Evolutionary conservation across 2,888 invertebrate species (phyloP).

Genomic region (Hyposoter didymator): DNA sequence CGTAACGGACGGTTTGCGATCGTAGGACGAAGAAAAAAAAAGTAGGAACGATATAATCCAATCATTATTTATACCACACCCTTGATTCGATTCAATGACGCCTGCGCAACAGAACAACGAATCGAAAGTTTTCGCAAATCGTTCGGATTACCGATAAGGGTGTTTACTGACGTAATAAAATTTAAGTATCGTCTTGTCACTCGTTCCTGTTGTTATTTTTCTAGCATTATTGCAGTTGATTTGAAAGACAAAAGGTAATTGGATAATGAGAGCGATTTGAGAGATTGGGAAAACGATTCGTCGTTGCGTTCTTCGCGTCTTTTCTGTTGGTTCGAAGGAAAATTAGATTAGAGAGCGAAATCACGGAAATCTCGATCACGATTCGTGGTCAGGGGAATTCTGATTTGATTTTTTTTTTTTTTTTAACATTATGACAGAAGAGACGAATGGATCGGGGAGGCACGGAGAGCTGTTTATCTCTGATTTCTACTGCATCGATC

Average conservation of each 20-base stretch:
- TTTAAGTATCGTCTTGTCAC: background rate
- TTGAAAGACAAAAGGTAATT: constrained; percentile 53
- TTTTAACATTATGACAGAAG: background rate
- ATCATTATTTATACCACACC: constrained; percentile 16
- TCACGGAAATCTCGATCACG: constrained; percentile 27
- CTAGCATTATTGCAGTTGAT: constrained; percentile 3
- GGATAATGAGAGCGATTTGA: constrained; percentile 53
- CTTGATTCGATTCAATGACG: constrained; percentile 3
- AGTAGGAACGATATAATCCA: constrained; percentile 8
- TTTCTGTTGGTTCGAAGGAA: background rate
- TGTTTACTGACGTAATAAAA: constrained; percentile 10
- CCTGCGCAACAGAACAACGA: background rate
- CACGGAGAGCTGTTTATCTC: constrained; percentile 4
- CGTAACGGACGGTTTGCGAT: constrained; percentile 28
- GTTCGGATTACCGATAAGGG: constrained; percentile 36
- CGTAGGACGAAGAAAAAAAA: background rate
- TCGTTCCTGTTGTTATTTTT: background rate
- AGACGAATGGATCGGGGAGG: background rate
- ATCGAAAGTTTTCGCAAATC: constrained; percentile 49
- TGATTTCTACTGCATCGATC: constrained; percentile 11
- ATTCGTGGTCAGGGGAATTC: constrained; percentile 34
- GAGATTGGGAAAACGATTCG: constrained; percentile 37
- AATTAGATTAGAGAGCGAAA: constrained; percentile 22
- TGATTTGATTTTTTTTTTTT: constrained; percentile 9
- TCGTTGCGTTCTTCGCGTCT: constrained; percentile 8